Percentiles rank a stretch among this genome's conserved stretches.
phyloP scores from a whole-genome alignment of 2,888 invertebrate genomes.

The Drosophila fungiperda region DNA sequence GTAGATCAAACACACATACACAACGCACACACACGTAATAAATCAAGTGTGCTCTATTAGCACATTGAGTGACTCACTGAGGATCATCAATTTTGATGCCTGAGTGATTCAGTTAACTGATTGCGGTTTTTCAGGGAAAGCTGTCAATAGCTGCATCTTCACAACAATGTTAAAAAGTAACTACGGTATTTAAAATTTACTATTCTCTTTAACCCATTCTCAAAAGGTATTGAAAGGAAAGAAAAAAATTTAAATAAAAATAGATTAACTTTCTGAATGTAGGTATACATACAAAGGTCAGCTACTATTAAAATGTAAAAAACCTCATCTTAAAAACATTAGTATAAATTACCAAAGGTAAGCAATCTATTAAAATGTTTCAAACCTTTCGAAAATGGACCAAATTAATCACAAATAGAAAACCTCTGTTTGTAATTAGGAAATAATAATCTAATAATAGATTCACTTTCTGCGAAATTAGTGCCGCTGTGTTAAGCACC shows the following conservation, averaged over 20 bases:
- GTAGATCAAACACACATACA: conserved; percentile 38
- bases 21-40: conserved; percentile 19
- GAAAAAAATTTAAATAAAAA: too few species aligned
- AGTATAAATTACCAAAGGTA: not conserved
- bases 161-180: not conserved
- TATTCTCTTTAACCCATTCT: not conserved
- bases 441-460: conserved; percentile 3
- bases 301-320: not conserved
- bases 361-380: not conserved
- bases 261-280: too few species aligned
- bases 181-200: not conserved
- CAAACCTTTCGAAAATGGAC: not conserved
- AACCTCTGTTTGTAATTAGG: not conserved
- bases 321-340: not conserved
- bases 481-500: conserved; percentile 8
- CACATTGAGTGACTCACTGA: conserved; percentile 40
- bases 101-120: conserved; percentile 46
- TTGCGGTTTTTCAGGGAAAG: conserved; percentile 22
- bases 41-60: conserved; percentile 45
- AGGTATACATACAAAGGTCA: too few species aligned
- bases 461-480: conserved; percentile 3
- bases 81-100: conserved; percentile 26
- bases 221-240: not conserved
- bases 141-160: not conserved
- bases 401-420: not conserved